Base-by-base conservation (phyloP, 2,888 invertebrate genomes). In the Lamellibrachia columna region DNA sequence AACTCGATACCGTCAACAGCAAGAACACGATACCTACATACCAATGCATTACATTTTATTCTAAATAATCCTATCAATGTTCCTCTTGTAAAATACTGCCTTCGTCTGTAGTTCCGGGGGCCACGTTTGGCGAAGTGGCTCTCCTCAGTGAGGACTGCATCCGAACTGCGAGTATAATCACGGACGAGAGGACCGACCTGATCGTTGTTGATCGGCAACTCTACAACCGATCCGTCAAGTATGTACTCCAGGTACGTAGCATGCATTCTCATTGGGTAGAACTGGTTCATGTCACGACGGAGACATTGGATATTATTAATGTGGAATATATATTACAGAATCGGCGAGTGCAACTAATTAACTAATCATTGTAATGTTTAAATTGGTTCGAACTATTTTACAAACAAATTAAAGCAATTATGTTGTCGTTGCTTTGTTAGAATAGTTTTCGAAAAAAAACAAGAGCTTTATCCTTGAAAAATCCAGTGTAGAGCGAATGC, bases 91-190 rank as follows among this genome's bases (percentile, higher is more conserved):
- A 75, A 6, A 4, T 22, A 75, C 6, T 22, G 6, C 55, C 3
- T 93, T 22, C 53, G n/a, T 92, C 55, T 58, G 2, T 92, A 96
- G 96, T 95, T 11, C 94, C 95, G 60, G 96, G 96, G 2, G 94
- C 95, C 55, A 96, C 96, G 15, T 96, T 96, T 93, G 96, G 96
- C 6, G 96, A 96, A 93, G 96, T 96, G 52, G 96, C 96, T 3
- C 94, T 96, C n/a, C 95, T 96, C 58, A 95, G 95, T 22, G 96
- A 95, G 90, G 96, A 96, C 93, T 95, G 95, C 91, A 95, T 95
- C 92, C 95, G 96, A 15, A 96, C 96, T 40, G 96, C 96, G 11
- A 95, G 96, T 52, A 96, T 96, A 55, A 95, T 96, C 90, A 95
- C 95, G 15, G 96, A 96, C 93, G 95, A 95, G 91, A 93, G 93